Conservation (phyloP, 2,888 invertebrate genomes). For the Atherix ibis region DNA sequence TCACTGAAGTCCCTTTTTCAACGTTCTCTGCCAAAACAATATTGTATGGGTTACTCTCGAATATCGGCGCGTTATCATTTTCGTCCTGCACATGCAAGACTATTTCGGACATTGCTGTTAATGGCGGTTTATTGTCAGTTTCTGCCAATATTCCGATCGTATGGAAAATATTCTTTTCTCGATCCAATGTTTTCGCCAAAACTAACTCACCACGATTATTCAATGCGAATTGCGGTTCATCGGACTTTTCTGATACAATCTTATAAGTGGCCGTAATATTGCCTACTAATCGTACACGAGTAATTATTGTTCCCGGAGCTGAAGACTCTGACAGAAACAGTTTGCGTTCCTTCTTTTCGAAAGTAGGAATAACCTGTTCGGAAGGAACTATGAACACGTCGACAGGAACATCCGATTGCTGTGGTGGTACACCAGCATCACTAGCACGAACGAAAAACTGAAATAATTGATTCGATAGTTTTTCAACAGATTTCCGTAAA, state of each 20-base stretch:
- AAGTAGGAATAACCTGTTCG: constrained; percentile 52
- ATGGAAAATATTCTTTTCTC: constrained; percentile 54
- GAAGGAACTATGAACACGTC: constrained; percentile 60
- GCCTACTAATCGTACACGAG: constrained; percentile 48
- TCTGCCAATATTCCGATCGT: constrained; percentile 55
- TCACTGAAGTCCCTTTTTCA: constrained; percentile 56
- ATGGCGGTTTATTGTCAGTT: constrained; percentile 48
- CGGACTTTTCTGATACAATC: constrained; percentile 44
- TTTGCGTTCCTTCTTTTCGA: constrained; percentile 56
- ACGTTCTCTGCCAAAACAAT: constrained; percentile 69
- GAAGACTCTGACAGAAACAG: constrained; percentile 69
- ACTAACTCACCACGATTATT: constrained; percentile 60
- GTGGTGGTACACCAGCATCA: constrained; percentile 60
- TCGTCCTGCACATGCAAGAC: constrained; percentile 70
- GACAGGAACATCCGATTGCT: constrained; percentile 69
- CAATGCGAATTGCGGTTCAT: constrained; percentile 50
- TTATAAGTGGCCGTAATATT: constrained; percentile 45
- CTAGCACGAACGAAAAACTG: constrained; percentile 81
- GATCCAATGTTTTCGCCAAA: constrained; percentile 56
- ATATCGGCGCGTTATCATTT: constrained; percentile 77
- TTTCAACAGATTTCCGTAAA: constrained; percentile 43
- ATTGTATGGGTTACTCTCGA: constrained; percentile 70
- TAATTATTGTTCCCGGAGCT: constrained; percentile 48
- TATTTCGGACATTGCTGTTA: constrained; percentile 54
- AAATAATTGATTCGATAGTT: constrained; percentile 52